A percentile compares a stretch with the other conserved stretches of the same genome.
phyloP scores from a whole-genome alignment of 2,888 invertebrate genomes.

The Loripinus fragilis region DNA sequence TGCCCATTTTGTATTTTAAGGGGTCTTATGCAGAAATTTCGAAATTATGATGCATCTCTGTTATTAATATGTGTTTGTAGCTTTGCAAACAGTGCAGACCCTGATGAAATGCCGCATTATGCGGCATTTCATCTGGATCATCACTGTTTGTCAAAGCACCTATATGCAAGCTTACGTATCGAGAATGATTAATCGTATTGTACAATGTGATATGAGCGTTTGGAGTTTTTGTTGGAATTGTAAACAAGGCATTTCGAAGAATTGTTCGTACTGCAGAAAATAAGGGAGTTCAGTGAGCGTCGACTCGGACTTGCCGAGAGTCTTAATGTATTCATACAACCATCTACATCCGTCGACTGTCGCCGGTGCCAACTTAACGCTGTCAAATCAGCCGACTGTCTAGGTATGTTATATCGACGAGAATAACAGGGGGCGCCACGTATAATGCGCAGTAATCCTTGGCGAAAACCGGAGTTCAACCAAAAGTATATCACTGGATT shows the following conservation, averaged over 20 bases:
- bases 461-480: conserved; percentile 92
- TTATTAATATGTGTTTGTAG: too few species aligned
- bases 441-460: conserved; percentile 47
- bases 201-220: background rate
- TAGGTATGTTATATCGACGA: background rate
- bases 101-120: too few species aligned
- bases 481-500: conserved; percentile 98
- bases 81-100: too few species aligned
- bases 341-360: background rate
- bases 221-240: background rate
- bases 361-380: background rate
- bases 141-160: too few species aligned
- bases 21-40: too few species aligned
- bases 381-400: conserved; percentile 5
- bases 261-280: background rate
- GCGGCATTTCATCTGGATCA: too few species aligned
- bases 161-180: too few species aligned
- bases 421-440: background rate
- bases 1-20: too few species aligned
- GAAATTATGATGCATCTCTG: too few species aligned
- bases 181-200: background rate
- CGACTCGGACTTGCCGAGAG: conserved; percentile 1
- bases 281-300: background rate
- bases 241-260: background rate
- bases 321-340: background rate